Evolutionary conservation across 2,888 invertebrate species (phyloP), one percentile per base, ranked within the genome.

Genomic region (Thumatha senex): DNA sequence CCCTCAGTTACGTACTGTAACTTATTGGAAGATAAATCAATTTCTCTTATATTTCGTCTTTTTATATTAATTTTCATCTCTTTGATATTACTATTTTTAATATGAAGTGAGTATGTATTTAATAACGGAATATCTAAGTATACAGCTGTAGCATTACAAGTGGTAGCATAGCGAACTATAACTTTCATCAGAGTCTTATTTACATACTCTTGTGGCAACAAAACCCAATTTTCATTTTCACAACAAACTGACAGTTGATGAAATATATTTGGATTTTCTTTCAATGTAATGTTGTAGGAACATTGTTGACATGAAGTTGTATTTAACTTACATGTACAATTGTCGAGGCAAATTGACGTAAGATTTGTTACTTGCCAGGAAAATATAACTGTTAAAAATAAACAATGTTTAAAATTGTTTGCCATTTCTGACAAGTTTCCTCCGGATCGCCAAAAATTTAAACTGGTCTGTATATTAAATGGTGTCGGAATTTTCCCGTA

Each of bases 21-120:
- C 67, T 82, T 80, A 75, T 95, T 95, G 49, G 78, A 76, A 13
- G 95, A 94, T 61, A 95, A 77, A 81, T 95, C 94, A 61, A 95
- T 82, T 58, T 88, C 82, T 67, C 90, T 85, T 56, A 95, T 76
- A 63, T 86, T 89, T 59, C 75, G 74, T 41, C 65, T 57, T 56
- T 78, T 84, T 5, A 86, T 63, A 51, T 77, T 82, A 24, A 91
- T 74, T 46, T 65, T 78, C 61, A 89, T 74, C 63, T 80, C 76
- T 18, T 61, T 57, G 36, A 90, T 74, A 54, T 72, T 84, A 58
- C 83, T 87, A 64, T 88, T 86, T 64, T 64, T 78, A 56, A 90
- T 68, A 52, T 61, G 68, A 48, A 91, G 64, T 48, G 86, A 82
- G 57, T 73, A 69, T 0, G 84, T 81, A 57, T 85, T 82, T 59